Percentiles rank a stretch among this genome's conserved stretches.
These are phyloP conservation scores for Monochamus alternatus DNA, from an alignment of 2,888 invertebrate genomes.

Conservation along the genomic window DNA sequence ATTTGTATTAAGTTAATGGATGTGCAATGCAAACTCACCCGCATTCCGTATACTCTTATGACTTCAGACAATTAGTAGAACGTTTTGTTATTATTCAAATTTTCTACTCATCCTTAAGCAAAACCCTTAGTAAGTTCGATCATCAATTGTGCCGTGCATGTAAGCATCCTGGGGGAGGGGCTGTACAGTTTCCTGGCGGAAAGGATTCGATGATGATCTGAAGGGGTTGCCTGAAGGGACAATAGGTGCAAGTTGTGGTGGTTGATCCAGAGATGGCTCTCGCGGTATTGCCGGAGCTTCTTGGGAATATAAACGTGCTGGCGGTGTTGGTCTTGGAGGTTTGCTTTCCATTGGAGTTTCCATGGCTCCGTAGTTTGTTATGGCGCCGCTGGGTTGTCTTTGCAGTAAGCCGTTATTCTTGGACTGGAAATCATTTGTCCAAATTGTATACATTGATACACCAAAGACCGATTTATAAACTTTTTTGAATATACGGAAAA, in stretches of 20 bases:
- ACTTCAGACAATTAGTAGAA: too few species aligned
- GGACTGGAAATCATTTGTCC: constrained; percentile 50
- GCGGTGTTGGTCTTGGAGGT: constrained; percentile 51
- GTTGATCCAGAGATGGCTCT: constrained; percentile 42
- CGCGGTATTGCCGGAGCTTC: constrained; percentile 54
- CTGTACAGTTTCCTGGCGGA: constrained; percentile 74
- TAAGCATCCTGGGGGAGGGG: constrained; percentile 77
- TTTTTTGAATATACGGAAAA: too few species aligned
- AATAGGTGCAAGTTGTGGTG: constrained; percentile 46
- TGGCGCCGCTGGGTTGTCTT: constrained; percentile 64
- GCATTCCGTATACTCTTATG: too few species aligned
- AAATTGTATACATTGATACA: too few species aligned
- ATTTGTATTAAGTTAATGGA: too few species aligned
- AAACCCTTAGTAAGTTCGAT: constrained; percentile 69
- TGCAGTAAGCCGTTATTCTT: constrained; percentile 64
- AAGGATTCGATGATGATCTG: constrained; percentile 64
- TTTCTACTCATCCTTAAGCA: constrained; percentile 14
- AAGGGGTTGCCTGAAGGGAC: constrained; percentile 63
- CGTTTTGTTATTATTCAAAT: background rate
- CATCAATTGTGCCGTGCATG: constrained; percentile 73
- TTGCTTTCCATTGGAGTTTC: constrained; percentile 68
- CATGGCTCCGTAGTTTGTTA: constrained; percentile 75
- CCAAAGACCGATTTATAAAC: too few species aligned
- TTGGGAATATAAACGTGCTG: constrained; percentile 47
- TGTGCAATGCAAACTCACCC: too few species aligned